Conservation (phyloP, 2,113 vertebrate genomes). For the Axis porcinus region DNA sequence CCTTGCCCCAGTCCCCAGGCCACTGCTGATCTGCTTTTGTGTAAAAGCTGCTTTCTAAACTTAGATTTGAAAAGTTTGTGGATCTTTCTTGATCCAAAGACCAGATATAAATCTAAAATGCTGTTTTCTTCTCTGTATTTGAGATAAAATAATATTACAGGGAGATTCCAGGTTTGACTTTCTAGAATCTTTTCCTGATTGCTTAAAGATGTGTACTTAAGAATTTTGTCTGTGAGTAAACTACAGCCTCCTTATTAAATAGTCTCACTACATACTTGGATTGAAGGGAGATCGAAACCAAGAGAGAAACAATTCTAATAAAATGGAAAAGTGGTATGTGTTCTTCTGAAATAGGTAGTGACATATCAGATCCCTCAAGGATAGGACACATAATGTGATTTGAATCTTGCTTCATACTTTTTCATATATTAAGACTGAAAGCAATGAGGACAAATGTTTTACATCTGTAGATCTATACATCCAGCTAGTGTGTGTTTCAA, state of each 20-base stretch:
- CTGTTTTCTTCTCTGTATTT: slow-evolving; percentile 8
- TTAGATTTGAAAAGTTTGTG: not conserved
- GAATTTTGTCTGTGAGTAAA: slow-evolving; percentile 5
- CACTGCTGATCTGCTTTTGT: not conserved
- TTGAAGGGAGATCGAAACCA: slow-evolving; percentile 17
- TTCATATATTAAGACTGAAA: slow-evolving; percentile 18
- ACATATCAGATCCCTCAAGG: not conserved
- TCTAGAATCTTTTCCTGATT: not conserved
- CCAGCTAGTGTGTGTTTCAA: not conserved
- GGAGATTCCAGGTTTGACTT: not conserved
- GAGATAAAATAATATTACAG: slow-evolving; percentile 12
- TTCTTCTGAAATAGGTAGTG: slow-evolving; percentile 2
- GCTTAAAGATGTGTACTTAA: not conserved
- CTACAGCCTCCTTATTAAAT: not conserved
- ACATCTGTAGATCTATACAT: not conserved
- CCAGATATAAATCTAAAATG: not conserved
- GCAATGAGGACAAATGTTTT: not conserved
- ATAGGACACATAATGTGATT: not conserved
- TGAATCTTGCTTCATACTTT: not conserved
- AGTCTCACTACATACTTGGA: not conserved
- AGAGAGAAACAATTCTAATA: slow-evolving; percentile 1
- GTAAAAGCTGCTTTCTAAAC: not conserved
- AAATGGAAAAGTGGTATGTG: not conserved
- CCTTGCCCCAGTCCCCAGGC: not conserved
- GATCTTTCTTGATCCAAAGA: not conserved